Base-by-base conservation (phyloP, 2,113 vertebrate genomes). In the Colinus virginianus region DNA sequence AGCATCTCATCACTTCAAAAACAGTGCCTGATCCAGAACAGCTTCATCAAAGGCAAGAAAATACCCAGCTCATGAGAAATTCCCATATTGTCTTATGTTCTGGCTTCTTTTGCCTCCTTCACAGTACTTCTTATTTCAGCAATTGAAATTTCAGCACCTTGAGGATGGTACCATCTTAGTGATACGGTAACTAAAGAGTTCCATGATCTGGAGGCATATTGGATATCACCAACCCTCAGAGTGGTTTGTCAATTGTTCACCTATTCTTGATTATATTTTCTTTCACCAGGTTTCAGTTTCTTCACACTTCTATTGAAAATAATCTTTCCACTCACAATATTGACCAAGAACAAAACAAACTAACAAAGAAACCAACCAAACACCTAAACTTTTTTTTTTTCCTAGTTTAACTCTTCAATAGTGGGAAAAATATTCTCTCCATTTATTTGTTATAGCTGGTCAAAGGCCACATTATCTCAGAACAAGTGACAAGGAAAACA, bases 391-490 rank as follows among this genome's bases (percentile, higher is more conserved):
- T 58, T 58, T 74, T n/a, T 55, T 56, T 79, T 67, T 90, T 88
- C 90, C 51, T 89, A 69, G 72, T 91, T 75, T 91, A 75, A 78
- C 83, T 79, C 9, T 59, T 89, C 40, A 51, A 3, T 43, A 79
- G 72, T 51, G 19, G 51, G 64, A 43, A 84, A 94, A 92, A 83
- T 59, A 94, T 48, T 87, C 38, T 66, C 32, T 85, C 28, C 30
- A 30, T 16, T 19, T 74, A 84, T 89, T 81, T 85, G 80, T 64
- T 36, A 40, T n/a, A 68, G 71, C 36, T 84, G 38, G 34, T 90
- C 58, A 88, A 92, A 95, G 45, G 36, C 26, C 6, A 7, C 64
- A 80, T 66, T 67, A 78, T 93, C 91, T 94, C 85, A 85, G 72
- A 91, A 77, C 28, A 78, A 91, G 20, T 45, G 9, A 66, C 70